Evolutionary conservation across 2,797 vertebrate species (phyloP).

Genomic region (Diglossa cyanea): DNA sequence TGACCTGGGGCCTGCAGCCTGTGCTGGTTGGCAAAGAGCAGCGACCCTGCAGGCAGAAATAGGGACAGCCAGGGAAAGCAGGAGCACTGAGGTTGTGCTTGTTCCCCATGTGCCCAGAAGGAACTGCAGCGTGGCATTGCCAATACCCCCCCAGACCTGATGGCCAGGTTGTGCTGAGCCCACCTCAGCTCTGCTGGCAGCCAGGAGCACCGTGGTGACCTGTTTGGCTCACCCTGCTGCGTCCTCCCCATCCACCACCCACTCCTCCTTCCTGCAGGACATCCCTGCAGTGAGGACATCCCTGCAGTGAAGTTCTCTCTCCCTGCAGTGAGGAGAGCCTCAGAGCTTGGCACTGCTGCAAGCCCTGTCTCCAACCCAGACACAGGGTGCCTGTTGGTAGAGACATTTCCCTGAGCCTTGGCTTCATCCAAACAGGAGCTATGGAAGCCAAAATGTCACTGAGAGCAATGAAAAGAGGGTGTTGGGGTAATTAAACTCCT

Average conservation of each 20-base stretch:
- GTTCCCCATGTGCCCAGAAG: background rate
- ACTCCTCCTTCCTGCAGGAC: background rate
- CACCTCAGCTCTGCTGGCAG: background rate
- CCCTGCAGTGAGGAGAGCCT: background rate
- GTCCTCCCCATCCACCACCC: background rate
- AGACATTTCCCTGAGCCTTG: background rate
- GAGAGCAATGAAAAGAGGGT: background rate
- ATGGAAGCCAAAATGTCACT: background rate
- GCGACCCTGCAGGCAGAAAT: background rate
- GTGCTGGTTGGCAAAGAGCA: background rate
- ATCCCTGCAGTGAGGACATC: background rate
- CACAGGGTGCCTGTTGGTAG: background rate
- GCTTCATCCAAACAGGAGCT: background rate
- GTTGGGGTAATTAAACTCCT: background rate
- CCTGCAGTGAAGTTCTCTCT: too few relatives aligned
- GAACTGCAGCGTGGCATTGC: rapidly evolving
- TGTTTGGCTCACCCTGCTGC: background rate
- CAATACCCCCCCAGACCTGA: background rate
- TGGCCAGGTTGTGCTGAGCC: background rate
- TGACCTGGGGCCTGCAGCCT: background rate
- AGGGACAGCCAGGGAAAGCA: background rate
- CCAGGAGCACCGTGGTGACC: background rate
- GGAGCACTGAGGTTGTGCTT: background rate
- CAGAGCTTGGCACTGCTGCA: background rate
- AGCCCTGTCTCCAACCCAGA: background rate